Evolutionary conservation across 2,113 vertebrate genomes (phyloP), one percentile per base, ranked within the genome.

Genomic region (Ophiodon elongatus): DNA sequence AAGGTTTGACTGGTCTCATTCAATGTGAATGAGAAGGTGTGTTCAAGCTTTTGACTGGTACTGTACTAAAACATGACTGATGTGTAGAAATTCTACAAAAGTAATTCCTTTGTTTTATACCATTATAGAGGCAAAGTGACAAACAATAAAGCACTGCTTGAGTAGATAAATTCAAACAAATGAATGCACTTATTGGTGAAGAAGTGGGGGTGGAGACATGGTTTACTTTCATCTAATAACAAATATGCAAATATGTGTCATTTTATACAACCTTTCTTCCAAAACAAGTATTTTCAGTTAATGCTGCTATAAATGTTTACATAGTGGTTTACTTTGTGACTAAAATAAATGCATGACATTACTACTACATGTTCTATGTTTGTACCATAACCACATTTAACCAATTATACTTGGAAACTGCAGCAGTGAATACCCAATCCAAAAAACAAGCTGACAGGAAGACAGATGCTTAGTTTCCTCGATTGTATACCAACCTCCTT

Each of bases 401-500:
- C 13, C 9, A 73, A 59, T 4, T 27, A 23, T 31, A n/a, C 19
- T 17, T 7, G 21, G 2, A 27, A 71, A 39, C 54, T 37, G 45
- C 65, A 56, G 35, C 57, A 41, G 4, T 33, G 6, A 31, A n/a
- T 15, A 78, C 2, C 5, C 21, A 59, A 31, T 59, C 5, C 15
- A 25, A 14, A n/a, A 79, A 17, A 39, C 37, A 80, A 0, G n/a
- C 5, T 35, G 33, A 64, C 25, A 76, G 19, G 25, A 77, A 56
- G 35, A 70, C 25, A 39, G 29, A 70, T 31, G 25, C 23, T n/a
- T 25, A 66, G 37, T 29, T 73, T 59, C 4, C 10, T 59, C 6
- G 0, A 56, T 65, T 75, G 60, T 3, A 8, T 27, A 64, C 96
- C 1, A 73, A 98, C 98, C 97, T 97, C 94, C 14, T 95, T 96